phyloP scores from a whole-genome alignment of 2,113 vertebrate species.

The Diadophis punctatus region DNA sequence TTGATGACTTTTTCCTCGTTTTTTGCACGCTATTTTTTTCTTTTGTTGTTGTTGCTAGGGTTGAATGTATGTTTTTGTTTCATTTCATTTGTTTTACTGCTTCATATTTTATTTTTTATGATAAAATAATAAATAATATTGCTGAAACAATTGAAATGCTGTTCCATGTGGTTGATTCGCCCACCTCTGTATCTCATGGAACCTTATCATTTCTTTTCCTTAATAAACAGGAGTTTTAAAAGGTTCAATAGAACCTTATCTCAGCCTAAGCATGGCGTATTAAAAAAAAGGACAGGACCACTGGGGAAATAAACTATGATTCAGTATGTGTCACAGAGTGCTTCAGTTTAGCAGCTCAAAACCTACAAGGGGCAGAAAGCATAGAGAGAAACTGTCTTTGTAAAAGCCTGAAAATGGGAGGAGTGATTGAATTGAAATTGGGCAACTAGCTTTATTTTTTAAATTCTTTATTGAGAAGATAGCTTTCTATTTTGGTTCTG shows the following conservation, averaged over 20 bases:
- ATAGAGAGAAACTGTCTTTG: slow-evolving; percentile 19
- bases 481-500: slow-evolving; percentile 17
- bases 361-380: not conserved
- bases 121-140: not conserved
- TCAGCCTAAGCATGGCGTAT: not conserved
- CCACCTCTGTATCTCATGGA: not conserved
- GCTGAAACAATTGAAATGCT: not conserved
- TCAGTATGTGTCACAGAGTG: slow-evolving; percentile 9
- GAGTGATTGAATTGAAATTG: slow-evolving; percentile 2
- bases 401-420: slow-evolving; percentile 19
- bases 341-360: slow-evolving; percentile 18
- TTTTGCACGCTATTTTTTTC: not conserved
- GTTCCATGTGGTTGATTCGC: not conserved
- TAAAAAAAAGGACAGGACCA: not conserved
- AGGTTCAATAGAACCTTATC: slow-evolving; percentile 26
- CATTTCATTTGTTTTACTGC: not conserved
- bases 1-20: too few relatives aligned
- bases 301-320: slow-evolving; percentile 21
- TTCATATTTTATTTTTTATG: not conserved
- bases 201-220: slow-evolving; percentile 4
- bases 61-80: not conserved
- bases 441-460: not conserved
- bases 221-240: not conserved
- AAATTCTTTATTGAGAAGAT: not conserved
- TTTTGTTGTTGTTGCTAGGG: not conserved